Conservation (phyloP, 2,888 invertebrate species). For the Bellardia pandia region DNA sequence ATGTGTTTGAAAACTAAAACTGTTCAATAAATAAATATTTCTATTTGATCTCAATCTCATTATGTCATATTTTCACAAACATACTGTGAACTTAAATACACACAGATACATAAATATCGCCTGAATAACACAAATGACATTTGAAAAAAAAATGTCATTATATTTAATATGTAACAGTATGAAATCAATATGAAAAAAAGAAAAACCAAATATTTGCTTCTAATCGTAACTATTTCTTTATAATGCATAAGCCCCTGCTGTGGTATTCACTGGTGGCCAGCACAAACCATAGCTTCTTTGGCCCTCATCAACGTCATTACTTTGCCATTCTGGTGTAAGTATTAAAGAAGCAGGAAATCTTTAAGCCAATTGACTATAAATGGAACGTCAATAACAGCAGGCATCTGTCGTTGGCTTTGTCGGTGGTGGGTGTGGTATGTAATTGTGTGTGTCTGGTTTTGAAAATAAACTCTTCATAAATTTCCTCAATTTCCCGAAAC, state of each 20-base stretch:
- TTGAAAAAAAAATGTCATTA: background rate
- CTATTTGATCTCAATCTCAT: slow-evolving; percentile 5
- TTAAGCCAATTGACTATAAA: slow-evolving; percentile 72
- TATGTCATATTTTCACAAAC: slow-evolving; percentile 41
- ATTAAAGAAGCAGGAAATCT: slow-evolving; percentile 57
- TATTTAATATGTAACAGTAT: background rate
- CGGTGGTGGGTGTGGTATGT: background rate
- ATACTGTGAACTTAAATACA: background rate
- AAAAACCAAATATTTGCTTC: background rate
- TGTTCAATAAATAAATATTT: slow-evolving; percentile 36
- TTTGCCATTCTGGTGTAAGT: background rate
- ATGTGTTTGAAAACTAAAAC: background rate
- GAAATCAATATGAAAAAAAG: background rate
- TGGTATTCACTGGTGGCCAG: slow-evolving; percentile 45
- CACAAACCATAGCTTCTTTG: background rate
- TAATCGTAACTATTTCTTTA: background rate
- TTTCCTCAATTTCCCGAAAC: slow-evolving; percentile 70
- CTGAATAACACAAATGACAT: background rate
- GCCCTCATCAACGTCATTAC: background rate
- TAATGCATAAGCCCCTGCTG: slow-evolving; percentile 15
- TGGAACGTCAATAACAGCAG: slow-evolving; percentile 70
- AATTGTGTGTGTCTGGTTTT: slow-evolving; percentile 3
- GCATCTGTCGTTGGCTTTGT: slow-evolving; percentile 57
- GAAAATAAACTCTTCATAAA: slow-evolving; percentile 59
- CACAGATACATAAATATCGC: background rate